Base-by-base conservation (phyloP, 2,888 invertebrate genomes). In the Lepetodrilus schrolli region DNA sequence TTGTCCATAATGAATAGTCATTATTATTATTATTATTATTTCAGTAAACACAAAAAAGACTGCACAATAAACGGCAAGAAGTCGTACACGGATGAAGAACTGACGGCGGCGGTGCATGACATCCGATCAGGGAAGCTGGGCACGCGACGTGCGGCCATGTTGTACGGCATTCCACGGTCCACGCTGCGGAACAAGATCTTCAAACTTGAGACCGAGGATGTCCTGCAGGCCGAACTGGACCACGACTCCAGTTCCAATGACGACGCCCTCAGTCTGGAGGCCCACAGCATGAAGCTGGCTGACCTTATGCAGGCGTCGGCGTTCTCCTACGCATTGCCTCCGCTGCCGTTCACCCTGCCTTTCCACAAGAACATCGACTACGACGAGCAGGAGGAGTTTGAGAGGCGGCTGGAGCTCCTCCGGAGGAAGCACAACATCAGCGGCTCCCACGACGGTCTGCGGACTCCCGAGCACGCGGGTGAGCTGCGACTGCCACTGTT, bases 111-210 rank as follows among this genome's bases (percentile, higher is more conserved):
- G n/a, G 93, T 99, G 74, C 93, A 95, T 76, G 98, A 98, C 91
- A 97, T 98, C 89, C 95, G 96, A 91, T 95, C 95, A 82, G 97
- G 97, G 20, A 95, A 96, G 88, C 92, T 98, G 83, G 98, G 97
- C 80, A 97, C 97, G 4, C 92, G 98, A 58, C 93, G 98, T 75
- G 98, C 98, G 7, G 96, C 98, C 70, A 96, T 96, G 72, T 95
- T 97, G 85, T 99, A 99, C 91, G 97, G 97, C 85, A 97, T 98
- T 89, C 98, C 98, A 5, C 93, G 98, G 80, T 97, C 98, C 81
- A 98, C 98, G 30, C 93, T 99, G 69, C 94, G 98, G 78, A 99
- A 98, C 92, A 99, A 99, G 92, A 96, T 92, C 43, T 92, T 91
- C 83, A 92, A 92, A 78, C 82, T 91, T 80, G 90, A 91, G 36